Evolutionary conservation across 2,888 invertebrate genomes (phyloP).

Genomic region (Tachystola acroxantha): DNA sequence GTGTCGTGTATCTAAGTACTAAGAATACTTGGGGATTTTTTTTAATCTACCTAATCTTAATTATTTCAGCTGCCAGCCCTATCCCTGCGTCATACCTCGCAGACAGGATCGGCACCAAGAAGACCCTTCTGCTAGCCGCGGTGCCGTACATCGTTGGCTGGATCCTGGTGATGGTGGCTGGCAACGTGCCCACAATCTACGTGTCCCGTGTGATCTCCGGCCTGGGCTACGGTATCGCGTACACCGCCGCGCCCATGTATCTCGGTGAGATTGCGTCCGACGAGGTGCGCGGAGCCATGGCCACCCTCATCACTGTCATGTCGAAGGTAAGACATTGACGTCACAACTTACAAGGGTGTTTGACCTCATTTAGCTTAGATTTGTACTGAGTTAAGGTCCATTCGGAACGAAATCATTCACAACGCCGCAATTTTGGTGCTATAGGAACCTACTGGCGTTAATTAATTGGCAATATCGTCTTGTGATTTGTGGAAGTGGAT

Average conservation of each 20-base stretch:
- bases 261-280: conserved; percentile 80
- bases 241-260: conserved; percentile 80
- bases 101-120: conserved; percentile 81
- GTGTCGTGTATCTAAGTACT: too few relatives aligned
- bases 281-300: conserved; percentile 78
- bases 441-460: too few relatives aligned
- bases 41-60: too few relatives aligned
- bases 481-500: too few relatives aligned
- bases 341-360: not conserved
- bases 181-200: conserved; percentile 76
- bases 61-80: conserved; percentile 76
- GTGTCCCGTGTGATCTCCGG: conserved; percentile 80
- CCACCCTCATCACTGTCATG: conserved; percentile 78
- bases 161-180: conserved; percentile 80
- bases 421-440: too few relatives aligned
- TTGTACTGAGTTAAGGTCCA: too few relatives aligned
- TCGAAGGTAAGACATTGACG: conserved; percentile 64
- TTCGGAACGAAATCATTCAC: too few relatives aligned
- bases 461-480: too few relatives aligned
- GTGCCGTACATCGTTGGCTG: conserved; percentile 81
- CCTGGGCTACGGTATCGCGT: conserved; percentile 79
- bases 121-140: conserved; percentile 77
- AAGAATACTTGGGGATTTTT: too few relatives aligned
- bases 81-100: conserved; percentile 80
- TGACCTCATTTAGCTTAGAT: too few relatives aligned